phyloP scores from a whole-genome alignment of 1,140 invertebrate species.

The Goniozus legneri region DNA sequence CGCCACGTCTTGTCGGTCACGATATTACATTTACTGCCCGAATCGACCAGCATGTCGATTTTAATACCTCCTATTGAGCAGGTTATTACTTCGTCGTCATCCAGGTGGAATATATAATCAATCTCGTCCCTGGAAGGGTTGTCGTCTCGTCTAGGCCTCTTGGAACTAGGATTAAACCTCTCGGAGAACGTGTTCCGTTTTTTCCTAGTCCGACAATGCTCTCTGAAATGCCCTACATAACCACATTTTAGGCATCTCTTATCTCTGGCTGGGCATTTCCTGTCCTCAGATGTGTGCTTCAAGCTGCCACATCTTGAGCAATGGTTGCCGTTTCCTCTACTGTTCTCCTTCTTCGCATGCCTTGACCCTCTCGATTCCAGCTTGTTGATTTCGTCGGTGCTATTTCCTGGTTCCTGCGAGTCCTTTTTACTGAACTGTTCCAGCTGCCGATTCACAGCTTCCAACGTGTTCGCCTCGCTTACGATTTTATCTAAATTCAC shows the following conservation, averaged over 20 bases:
- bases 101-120: constrained; percentile 22
- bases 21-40: background rate
- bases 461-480: background rate
- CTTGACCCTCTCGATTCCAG: background rate
- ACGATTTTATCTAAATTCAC: background rate
- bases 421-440: background rate
- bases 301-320: background rate
- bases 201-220: background rate
- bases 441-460: background rate
- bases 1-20: background rate
- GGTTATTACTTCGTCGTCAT: constrained; percentile 5
- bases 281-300: background rate
- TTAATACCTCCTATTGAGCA: background rate
- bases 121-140: constrained; percentile 1
- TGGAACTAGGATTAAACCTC: background rate
- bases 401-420: too few relatives aligned
- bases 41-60: background rate
- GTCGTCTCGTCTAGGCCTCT: too few relatives aligned
- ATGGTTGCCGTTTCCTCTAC: too few relatives aligned
- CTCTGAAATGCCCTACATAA: background rate
- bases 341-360: background rate
- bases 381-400: background rate
- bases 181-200: background rate
- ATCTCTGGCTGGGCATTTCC: background rate
- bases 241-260: constrained; percentile 1